Evolutionary conservation across 2,113 vertebrate genomes (phyloP).

Genomic region (Sturnira hondurensis): DNA sequence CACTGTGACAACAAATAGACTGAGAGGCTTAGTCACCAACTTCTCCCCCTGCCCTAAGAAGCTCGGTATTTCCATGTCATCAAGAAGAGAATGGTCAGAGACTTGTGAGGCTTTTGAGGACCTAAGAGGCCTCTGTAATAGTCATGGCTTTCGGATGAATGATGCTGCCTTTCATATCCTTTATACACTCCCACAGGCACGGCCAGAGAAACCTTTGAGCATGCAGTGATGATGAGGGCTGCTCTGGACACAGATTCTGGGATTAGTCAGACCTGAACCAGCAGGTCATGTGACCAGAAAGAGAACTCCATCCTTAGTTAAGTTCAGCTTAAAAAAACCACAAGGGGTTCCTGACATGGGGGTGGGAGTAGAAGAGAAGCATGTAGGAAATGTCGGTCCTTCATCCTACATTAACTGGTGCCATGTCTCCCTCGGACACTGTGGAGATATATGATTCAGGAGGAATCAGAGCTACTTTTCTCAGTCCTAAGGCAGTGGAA

Average conservation of each 20-base stretch:
- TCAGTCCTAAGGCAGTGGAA: background rate
- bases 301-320: background rate
- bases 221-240: background rate
- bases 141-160: background rate
- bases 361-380: background rate
- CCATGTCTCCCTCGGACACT: background rate
- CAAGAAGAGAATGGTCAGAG: background rate
- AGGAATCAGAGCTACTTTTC: background rate
- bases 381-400: background rate
- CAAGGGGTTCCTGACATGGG: background rate
- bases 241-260: background rate
- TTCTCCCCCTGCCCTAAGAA: background rate
- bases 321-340: background rate
- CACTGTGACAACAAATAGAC: background rate
- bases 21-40: background rate
- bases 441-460: background rate
- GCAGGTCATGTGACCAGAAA: background rate
- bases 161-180: background rate
- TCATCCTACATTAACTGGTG: background rate
- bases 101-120: background rate
- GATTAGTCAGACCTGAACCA: background rate
- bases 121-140: background rate
- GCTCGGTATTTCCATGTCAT: background rate
- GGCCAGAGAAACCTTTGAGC: background rate
- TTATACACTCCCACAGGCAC: rapidly evolving